Conservation (phyloP, 2,888 invertebrate species). For the Autographa gamma region DNA sequence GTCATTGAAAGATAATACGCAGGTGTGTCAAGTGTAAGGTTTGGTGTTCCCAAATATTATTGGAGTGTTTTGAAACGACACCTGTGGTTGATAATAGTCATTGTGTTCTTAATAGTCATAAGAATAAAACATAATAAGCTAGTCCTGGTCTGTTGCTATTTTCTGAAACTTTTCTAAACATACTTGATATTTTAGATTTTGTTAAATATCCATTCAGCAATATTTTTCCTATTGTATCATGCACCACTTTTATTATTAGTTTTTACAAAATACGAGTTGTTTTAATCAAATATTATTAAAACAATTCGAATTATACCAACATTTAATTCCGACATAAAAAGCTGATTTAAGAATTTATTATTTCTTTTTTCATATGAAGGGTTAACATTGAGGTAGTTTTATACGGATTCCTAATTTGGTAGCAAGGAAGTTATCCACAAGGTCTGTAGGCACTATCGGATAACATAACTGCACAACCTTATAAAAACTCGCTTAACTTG, state of each 20-base stretch:
- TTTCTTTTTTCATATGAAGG: not conserved
- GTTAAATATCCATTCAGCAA: too few species aligned
- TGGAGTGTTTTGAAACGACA: not conserved
- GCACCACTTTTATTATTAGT: too few species aligned
- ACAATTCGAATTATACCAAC: too few species aligned
- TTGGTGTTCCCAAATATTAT: conserved; percentile 6
- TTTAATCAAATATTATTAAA: too few species aligned
- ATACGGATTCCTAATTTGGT: not conserved
- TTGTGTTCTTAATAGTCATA: not conserved
- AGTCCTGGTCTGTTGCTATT: not conserved
- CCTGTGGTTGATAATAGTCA: conserved; percentile 1
- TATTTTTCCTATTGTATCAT: too few species aligned
- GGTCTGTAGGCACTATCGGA: not conserved
- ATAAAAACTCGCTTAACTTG: not conserved
- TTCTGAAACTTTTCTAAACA: too few species aligned
- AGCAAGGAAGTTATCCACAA: conserved; percentile 1
- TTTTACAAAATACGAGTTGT: too few species aligned
- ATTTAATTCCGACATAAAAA: too few species aligned
- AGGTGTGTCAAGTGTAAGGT: conserved; percentile 4
- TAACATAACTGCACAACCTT: not conserved
- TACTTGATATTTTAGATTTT: too few species aligned
- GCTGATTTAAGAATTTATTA: too few species aligned
- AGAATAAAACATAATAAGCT: not conserved
- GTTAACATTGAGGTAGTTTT: not conserved
- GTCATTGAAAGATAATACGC: not conserved